Base-by-base conservation (phyloP, 2,888 invertebrate species). In the Choreutis nemorana region DNA sequence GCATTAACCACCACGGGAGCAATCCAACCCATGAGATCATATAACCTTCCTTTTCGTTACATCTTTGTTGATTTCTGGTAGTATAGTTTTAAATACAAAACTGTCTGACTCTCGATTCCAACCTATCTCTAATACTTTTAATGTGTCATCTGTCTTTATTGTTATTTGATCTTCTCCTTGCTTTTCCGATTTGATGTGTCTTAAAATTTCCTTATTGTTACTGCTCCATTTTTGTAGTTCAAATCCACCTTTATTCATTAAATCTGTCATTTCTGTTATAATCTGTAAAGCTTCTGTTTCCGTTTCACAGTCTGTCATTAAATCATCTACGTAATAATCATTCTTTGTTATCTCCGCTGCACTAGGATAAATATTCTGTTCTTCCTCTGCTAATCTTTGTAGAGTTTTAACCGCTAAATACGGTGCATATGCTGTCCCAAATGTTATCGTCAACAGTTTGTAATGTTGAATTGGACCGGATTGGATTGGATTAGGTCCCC, bases 231-330 rank as follows among this genome's bases (percentile, higher is more conserved):
- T 49, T 14, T 53, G 45, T 3, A 57, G 28, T 11, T 38, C 29
- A 31, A 59, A 54, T 6, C 54, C 49, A 12, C 48, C 55, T 18
- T 35, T 33, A 6, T 29, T 39, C 10, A 56, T 22, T 4, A 57
- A 18, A n/a, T 30, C 32, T 3, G 36, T 48, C 11, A 50, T 36
- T 33, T 53, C 38, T 11, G 42, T 29, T 22, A 34, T 32, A 9
- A 50, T 16, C 3, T 25, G 25, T 20, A 41, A 14, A 15, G 35
- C 42, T 28, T 43, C 34, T 36, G 39, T 31, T 27, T 45, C 11
- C 15, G 35, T 34, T n/a, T 42, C 15, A 24, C 36, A 39, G 7
- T 47, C 45, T 0, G 42, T 36, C 37, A 49, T 40, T 3, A 48
- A 23, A 8, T 45, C 40, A 24, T 45, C 42, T 32, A 47, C 36